These are phyloP conservation scores for Craniophora ligustri DNA, from an alignment of 2,888 invertebrate species.

Conservation along the genomic window DNA sequence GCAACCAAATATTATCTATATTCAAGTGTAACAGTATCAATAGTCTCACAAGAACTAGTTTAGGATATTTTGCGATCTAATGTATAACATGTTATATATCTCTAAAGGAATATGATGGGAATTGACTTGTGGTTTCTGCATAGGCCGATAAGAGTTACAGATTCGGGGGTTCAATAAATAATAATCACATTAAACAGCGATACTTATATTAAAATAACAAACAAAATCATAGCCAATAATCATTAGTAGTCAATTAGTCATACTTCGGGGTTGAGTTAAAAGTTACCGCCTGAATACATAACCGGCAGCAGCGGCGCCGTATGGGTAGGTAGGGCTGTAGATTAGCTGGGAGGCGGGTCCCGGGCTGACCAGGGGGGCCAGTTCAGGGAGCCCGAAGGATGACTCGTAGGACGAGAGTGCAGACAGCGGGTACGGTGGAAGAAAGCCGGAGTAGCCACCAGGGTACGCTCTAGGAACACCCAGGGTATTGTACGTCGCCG, in stretches of 20 bases:
- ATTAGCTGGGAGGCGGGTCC: slow-evolving; percentile 54
- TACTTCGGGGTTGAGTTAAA: not conserved
- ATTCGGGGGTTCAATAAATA: slow-evolving; percentile 6
- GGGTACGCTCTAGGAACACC: slow-evolving; percentile 16
- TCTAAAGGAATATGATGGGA: too few species aligned
- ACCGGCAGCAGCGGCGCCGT: slow-evolving; percentile 46
- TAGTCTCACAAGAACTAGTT: too few species aligned
- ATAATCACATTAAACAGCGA: slow-evolving; percentile 18
- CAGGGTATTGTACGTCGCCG: slow-evolving; percentile 29
- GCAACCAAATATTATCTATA: too few species aligned
- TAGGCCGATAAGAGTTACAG: too few species aligned
- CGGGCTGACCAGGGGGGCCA: slow-evolving; percentile 52
- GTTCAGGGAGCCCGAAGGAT: slow-evolving; percentile 63
- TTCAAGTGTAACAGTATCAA: not conserved
- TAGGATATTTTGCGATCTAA: too few species aligned
- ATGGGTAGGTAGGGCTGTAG: slow-evolving; percentile 57
- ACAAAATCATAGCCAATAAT: slow-evolving; percentile 4
- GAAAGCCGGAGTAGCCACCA: slow-evolving; percentile 3
- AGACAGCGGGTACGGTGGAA: slow-evolving; percentile 49
- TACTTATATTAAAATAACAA: slow-evolving; percentile 28
- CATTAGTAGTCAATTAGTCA: slow-evolving; percentile 2
- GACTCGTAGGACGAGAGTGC: slow-evolving; percentile 66
- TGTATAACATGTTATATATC: too few species aligned
- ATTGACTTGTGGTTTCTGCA: too few species aligned
- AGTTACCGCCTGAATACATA: slow-evolving; percentile 39